Evolutionary conservation across 2,888 invertebrate genomes (phyloP).

Genomic region (Nymphalis polychloros): DNA sequence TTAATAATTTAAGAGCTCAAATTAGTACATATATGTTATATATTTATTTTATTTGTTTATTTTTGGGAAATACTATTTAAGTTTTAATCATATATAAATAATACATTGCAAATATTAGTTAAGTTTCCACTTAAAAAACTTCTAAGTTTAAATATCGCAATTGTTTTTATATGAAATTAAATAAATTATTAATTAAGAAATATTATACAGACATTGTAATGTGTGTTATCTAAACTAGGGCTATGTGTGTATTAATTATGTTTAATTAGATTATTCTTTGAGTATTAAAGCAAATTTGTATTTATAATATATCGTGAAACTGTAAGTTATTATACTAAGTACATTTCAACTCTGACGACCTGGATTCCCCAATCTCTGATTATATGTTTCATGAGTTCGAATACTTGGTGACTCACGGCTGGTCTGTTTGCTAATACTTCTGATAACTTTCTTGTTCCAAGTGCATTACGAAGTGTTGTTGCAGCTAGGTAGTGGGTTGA

Average conservation of each 20-base stretch:
- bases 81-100: too few species aligned
- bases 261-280: background rate
- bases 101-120: too few species aligned
- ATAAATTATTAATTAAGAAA: too few species aligned
- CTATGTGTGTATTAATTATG: background rate
- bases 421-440: conserved; percentile 93
- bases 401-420: conserved; percentile 90
- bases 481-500: conserved; percentile 89
- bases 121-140: too few species aligned
- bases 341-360: conserved; percentile 95
- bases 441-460: conserved; percentile 92
- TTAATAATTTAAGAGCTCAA: too few species aligned
- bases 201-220: too few species aligned
- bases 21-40: too few species aligned
- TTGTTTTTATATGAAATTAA: too few species aligned
- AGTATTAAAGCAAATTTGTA: background rate
- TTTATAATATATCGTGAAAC: too few species aligned
- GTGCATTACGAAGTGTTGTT: conserved; percentile 90
- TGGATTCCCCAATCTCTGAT: conserved; percentile 93
- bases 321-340: background rate
- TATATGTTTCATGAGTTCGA: conserved; percentile 86
- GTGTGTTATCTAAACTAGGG: background rate
- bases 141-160: too few species aligned
- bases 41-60: too few species aligned
- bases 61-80: too few species aligned